Evolutionary conservation across 1,140 invertebrate species (phyloP), one percentile per base, ranked within the genome.

Genomic region (Lordiphosa collinella): DNA sequence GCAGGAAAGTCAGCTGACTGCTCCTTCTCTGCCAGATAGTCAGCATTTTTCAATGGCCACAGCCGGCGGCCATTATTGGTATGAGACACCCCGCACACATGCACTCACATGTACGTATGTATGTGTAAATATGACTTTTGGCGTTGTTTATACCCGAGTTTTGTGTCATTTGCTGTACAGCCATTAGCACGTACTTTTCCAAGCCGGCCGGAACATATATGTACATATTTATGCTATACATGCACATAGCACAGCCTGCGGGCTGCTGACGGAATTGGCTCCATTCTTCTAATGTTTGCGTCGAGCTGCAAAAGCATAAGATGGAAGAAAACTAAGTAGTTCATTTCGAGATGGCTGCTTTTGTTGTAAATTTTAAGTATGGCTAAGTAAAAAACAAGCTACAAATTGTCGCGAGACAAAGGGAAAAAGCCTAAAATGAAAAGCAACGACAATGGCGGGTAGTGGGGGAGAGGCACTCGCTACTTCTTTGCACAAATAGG

Each of bases 401-500:
- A 58, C 72, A 78, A 84, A 84, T 76, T 80, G 76, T 82, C 58
- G 72, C 79, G 58, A 69, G 73, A 84, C 76, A 82, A 84, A 84
- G 52, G 69, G 55, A 71, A 84, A 73, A 84, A 78, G 59, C 57
- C 78, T 67, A 53, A 84, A 75, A 84, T 70, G 68, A 84, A 84
- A 73, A 58, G 68, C 43, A 59, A 57, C 52, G 57, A 63, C 36
- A 40, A 55, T 13, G 29, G 5, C 13, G n/a, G 52, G 44, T 12
- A 6, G 36, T 31, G 40, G 47, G 40, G 32, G 40, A 55, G 57
- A 37, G 36, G 65, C 57, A 12, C 61, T 80, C 40, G 58, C 67
- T 72, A 67, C 71, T 78, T 84, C 78, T 84, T 84, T 72, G 78
- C 78, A 78, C 78, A 84, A 84, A 84, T 84, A 84, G 78, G 78